Conservation (phyloP, 2,113 vertebrate genomes). For the Eira barbara region DNA sequence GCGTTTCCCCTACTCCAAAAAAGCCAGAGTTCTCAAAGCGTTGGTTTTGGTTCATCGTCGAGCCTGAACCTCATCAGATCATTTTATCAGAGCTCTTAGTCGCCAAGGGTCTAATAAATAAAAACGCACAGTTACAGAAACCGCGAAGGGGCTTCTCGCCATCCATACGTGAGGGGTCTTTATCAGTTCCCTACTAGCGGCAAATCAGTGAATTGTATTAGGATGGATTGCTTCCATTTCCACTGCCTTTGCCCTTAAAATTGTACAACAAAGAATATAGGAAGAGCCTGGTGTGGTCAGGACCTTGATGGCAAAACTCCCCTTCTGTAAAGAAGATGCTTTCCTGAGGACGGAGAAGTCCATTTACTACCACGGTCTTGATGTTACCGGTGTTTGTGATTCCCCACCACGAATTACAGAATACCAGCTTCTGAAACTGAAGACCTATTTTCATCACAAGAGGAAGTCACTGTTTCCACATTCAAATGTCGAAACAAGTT, state of each 20-base stretch:
- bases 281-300: not conserved
- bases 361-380: not conserved
- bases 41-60: not conserved
- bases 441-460: not conserved
- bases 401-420: not conserved
- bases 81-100: not conserved
- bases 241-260: not conserved
- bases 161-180: not conserved
- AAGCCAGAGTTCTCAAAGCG: not conserved
- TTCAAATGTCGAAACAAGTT: not conserved
- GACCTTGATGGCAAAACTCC: not conserved
- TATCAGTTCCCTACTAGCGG: not conserved
- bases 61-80: not conserved
- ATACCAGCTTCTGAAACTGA: not conserved
- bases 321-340: not conserved
- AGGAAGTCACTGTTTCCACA: not conserved
- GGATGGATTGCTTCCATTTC: not conserved
- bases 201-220: not conserved
- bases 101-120: not conserved
- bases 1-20: not conserved
- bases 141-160: not conserved
- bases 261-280: not conserved
- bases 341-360: not conserved
- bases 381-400: not conserved
- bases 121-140: not conserved